A percentile compares a stretch with the other conserved stretches of the same genome.
Evolutionary conservation across 2,113 vertebrate genomes (phyloP).

Genomic region (Elanus axillaris): DNA sequence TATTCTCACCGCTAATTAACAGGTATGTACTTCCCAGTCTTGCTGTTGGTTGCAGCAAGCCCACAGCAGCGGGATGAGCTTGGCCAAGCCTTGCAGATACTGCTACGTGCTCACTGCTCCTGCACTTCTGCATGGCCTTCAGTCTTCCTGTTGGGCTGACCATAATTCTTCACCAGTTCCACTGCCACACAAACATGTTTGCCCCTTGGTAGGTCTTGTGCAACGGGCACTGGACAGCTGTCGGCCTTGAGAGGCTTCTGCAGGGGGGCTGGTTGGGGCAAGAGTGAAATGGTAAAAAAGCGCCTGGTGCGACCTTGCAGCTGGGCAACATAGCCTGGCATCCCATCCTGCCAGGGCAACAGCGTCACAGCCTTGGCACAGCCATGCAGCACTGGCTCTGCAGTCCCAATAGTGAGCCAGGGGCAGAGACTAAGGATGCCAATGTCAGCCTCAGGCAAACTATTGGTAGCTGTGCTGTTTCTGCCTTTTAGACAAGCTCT

Average conservation of each 20-base stretch:
- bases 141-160: not conserved
- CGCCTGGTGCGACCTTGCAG: rapidly evolving
- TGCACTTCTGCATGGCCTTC: not conserved
- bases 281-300: not conserved
- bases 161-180: not conserved
- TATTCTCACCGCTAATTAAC: not conserved
- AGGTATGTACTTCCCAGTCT: not conserved
- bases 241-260: not conserved
- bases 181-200: not conserved
- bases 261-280: not conserved
- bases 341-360: rapidly evolving
- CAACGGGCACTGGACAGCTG: not conserved
- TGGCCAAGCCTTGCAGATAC: not conserved
- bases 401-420: not conserved
- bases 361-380: not conserved
- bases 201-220: not conserved
- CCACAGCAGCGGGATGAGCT: not conserved
- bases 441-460: not conserved
- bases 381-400: not conserved
- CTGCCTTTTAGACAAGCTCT: not conserved
- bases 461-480: not conserved
- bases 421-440: not conserved
- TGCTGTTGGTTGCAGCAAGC: not conserved
- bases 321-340: not conserved
- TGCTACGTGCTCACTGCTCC: not conserved